phyloP scores from a whole-genome alignment of 2,888 invertebrate species.

The Adelphocoris suturalis region DNA sequence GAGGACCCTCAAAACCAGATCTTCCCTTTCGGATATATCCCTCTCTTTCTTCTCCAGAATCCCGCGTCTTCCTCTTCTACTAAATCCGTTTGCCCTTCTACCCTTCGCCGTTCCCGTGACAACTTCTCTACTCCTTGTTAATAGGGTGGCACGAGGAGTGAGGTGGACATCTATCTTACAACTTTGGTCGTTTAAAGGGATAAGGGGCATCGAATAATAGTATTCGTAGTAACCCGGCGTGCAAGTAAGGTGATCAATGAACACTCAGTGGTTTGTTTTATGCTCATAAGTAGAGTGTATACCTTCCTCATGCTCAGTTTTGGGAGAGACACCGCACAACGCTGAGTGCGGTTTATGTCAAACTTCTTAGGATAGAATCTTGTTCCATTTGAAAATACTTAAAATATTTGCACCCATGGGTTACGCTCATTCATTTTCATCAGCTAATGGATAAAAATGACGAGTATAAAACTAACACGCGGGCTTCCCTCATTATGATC shows the following conservation, averaged over 20 bases:
- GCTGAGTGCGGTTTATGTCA: too few relatives aligned
- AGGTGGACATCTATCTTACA: constrained; percentile 50
- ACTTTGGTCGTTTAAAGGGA: constrained; percentile 29
- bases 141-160: background rate
- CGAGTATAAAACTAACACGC: too few relatives aligned
- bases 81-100: constrained; percentile 28
- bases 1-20: background rate
- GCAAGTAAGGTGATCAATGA: background rate
- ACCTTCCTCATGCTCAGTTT: too few relatives aligned
- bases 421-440: too few relatives aligned
- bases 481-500: too few relatives aligned
- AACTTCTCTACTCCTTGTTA: constrained; percentile 43
- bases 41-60: constrained; percentile 27
- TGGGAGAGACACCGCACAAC: too few relatives aligned
- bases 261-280: too few relatives aligned
- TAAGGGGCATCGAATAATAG: background rate
- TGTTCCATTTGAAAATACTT: too few relatives aligned
- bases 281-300: too few relatives aligned
- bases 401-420: too few relatives aligned
- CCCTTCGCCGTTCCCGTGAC: background rate
- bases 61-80: constrained; percentile 5
- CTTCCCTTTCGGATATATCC: constrained; percentile 5
- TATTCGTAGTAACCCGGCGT: background rate
- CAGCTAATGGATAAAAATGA: too few relatives aligned
- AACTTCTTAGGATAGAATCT: too few relatives aligned